Base-by-base conservation (phyloP, 2,888 invertebrate genomes). In the Caenorhabditis zanzibari region DNA sequence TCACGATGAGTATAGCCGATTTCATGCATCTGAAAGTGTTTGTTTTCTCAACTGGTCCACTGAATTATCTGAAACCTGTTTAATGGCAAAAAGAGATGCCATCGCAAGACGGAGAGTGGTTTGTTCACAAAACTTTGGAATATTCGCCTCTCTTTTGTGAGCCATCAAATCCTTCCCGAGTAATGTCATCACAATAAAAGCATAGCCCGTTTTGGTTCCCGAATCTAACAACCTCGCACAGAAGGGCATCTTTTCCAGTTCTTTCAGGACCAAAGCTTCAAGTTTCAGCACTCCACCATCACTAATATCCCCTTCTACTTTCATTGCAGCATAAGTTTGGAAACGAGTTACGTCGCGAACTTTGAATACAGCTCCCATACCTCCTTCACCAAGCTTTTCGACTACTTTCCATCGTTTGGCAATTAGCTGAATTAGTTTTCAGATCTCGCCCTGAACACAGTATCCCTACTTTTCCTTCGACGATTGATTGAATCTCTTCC, bases 351-450 rank as follows among this genome's bases (percentile, higher is more conserved):
- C 93, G 95, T 95, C 93, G 95, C 95, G 95, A 0, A 96, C 98
- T 94, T 98, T 98, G 93, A 98, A 98, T 24, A 98, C 98, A 44
- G 97, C 97, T 88, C 98, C 98, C 93, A 98, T 98, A 16, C 98
- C 98, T 76, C 94, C 98, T 95, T 98, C 98, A 80, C 98, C 98
- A 86, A 98, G 96, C 94, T 98, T 98, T 93, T 98, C 97, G 90
- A 97, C 96, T 0, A 87, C 77, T 66, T 76, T 79, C 87, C 87
- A 87, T 22, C 87, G 81, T 26, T 81, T 81, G 22, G 74, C 85
- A 24, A 87, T 68, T 24, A 83, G 74, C 85, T 87, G 68, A 38
- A 82, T 41, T 12, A 12, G 14, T 49, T 6, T 1, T 32, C 16
- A 24, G 12, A 19, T 68, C 54, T 32, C 19, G 5, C 5, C 16